phyloP scores from a whole-genome alignment of 2,113 vertebrate species.

The Bombycilla garrulus region DNA sequence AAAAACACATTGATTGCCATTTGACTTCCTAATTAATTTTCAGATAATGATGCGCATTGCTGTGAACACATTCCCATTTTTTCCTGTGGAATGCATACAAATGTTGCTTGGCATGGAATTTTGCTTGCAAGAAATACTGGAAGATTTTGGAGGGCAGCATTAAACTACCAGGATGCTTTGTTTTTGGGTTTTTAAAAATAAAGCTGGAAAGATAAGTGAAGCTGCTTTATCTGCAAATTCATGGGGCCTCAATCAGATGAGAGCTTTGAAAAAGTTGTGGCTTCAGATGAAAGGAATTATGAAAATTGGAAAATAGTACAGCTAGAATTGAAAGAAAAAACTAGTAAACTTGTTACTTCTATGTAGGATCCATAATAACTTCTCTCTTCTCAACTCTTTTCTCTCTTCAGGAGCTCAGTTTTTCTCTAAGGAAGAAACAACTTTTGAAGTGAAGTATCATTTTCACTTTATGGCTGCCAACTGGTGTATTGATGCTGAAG shows the following conservation, averaged over 20 bases:
- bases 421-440: conserved; percentile 27
- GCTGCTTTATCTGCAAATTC: not conserved
- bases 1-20: not conserved
- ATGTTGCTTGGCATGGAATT: not conserved
- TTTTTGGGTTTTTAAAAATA: not conserved
- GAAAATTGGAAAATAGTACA: not conserved
- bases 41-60: not conserved
- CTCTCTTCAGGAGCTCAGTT: not conserved
- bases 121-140: not conserved
- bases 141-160: not conserved
- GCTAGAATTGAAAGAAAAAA: not conserved
- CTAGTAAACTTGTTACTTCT: not conserved
- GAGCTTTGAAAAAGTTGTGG: not conserved
- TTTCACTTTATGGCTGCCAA: not conserved
- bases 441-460: not conserved
- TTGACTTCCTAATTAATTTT: not conserved
- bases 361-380: not conserved
- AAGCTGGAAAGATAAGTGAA: not conserved
- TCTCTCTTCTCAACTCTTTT: not conserved
- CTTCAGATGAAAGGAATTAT: not conserved
- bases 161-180: not conserved
- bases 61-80: not conserved
- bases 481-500: not conserved
- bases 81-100: not conserved
- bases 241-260: not conserved